Evolutionary conservation across 2,888 invertebrate species (phyloP).

Genomic region (Agrilus cyanescens): DNA sequence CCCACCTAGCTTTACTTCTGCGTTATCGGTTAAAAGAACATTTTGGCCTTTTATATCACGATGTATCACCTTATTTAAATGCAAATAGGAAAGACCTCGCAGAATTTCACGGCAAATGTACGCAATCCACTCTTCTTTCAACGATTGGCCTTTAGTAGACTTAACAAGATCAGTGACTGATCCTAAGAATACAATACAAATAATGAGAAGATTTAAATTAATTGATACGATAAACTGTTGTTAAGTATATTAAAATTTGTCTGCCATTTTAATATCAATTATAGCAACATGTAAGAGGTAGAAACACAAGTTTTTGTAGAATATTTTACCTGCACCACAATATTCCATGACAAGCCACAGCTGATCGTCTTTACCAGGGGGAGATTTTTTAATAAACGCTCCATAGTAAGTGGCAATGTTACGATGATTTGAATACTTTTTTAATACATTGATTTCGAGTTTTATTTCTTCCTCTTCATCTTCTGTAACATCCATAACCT

Average conservation of each 20-base stretch:
- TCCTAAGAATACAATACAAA: conserved; percentile 42
- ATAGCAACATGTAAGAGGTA: too few species aligned
- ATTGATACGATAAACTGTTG: too few species aligned
- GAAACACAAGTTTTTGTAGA: not conserved
- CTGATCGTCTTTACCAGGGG: conserved; percentile 98
- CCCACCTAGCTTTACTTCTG: conserved; percentile 94
- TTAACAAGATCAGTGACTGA: conserved; percentile 99
- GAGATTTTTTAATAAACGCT: conserved; percentile 98
- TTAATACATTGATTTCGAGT: conserved; percentile 97
- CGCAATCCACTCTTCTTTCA: conserved; percentile 99
- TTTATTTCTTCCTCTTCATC: conserved; percentile 99
- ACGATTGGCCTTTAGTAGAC: conserved; percentile 93
- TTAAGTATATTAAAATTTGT: too few species aligned
- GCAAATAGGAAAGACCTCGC: conserved; percentile 92
- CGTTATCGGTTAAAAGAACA: conserved; percentile 97
- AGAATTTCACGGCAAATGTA: conserved; percentile 96
- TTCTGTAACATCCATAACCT: conserved; percentile 99
- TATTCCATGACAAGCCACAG: conserved; percentile 99
- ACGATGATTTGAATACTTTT: conserved; percentile 96
- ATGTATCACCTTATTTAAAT: conserved; percentile 98
- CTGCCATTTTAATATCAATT: too few species aligned
- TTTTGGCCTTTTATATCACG: conserved; percentile 99
- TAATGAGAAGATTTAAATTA: too few species aligned
- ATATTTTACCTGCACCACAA: conserved; percentile 76
- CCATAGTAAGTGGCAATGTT: conserved; percentile 99